Percentiles rank a stretch among this genome's conserved stretches.
These are phyloP conservation scores for Prionace glauca DNA, from an alignment of 2,797 vertebrate genomes.

Conservation along the genomic window DNA sequence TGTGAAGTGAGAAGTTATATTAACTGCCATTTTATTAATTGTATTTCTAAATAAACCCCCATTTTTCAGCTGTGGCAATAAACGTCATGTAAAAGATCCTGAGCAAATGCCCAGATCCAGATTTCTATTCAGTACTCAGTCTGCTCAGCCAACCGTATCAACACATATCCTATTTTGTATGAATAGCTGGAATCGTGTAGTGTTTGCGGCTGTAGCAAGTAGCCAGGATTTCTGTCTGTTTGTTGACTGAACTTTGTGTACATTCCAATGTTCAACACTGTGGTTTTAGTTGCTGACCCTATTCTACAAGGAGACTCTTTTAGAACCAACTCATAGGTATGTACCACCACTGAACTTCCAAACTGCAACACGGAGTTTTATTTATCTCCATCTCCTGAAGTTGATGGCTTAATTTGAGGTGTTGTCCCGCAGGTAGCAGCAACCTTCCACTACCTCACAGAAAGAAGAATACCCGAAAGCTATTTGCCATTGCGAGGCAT, in stretches of 20 bases:
- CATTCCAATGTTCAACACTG: constrained; percentile 35
- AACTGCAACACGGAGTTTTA: background rate
- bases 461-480: background rate
- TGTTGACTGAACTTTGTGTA: constrained; percentile 35
- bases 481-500: background rate
- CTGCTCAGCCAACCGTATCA: constrained; percentile 7
- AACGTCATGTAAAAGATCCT: background rate
- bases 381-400: background rate
- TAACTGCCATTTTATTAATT: constrained; percentile 26
- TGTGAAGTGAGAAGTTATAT: constrained; percentile 28
- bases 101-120: background rate
- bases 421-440: too few species aligned
- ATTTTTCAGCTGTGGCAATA: constrained; percentile 34
- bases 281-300: constrained; percentile 31
- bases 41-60: constrained; percentile 21
- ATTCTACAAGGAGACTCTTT: constrained; percentile 27
- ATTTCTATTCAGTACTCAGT: background rate
- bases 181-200: constrained; percentile 36
- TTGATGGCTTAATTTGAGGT: background rate
- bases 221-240: constrained; percentile 30
- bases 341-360: background rate
- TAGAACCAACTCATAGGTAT: background rate
- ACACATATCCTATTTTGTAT: constrained; percentile 23
- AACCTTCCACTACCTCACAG: background rate
- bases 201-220: background rate